Base-by-base conservation (phyloP, 1,140 invertebrate genomes). In the Formica selysi region DNA sequence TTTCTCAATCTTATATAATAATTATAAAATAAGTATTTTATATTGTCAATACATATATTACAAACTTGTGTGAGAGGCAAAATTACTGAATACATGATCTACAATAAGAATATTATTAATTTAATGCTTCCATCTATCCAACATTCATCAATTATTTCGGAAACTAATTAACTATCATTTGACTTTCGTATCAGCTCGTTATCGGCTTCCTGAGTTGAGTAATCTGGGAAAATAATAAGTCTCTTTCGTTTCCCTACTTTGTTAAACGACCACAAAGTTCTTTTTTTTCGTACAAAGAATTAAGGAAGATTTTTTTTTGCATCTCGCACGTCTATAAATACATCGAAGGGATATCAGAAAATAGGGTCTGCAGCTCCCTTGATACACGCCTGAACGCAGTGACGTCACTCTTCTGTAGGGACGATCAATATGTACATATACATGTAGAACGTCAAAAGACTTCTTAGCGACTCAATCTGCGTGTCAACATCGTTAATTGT, bases 331-430 rank as follows among this genome's bases (percentile, higher is more conserved):
- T 11, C n/a, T 81, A 41, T 61, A 41, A 85, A 78, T 57, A 67
- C 16, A 38, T 10, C 19, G 6, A 16, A 19, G 5, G 22, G 29
- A 68, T 67, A 19, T 44, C 11, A 44, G 29, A 41, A 67, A 54
- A 67, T 1, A 0, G 85, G 86, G 87, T n/a, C 29, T 70, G 32
- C 36, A 13, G 8, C 11, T 78, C n/a, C 29, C n/a, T 61, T 64
- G 67, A 68, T 78, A 86, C 91, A 76, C 64, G 22, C 80, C 85
- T 91, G 86, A 36, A 61, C 32, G 22, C 26, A 79, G 80, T 95
- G 94, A 94, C 94, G 94, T 94, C 94, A 94, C 90, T 89, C 85
- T 88, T 86, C 87, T 64, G 65, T 92, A 93, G 93, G 90, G 84
- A 87, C 93, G 94, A 95, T 95, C 94, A 94, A 95, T 95, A 95